Base-by-base conservation (phyloP, 2,113 vertebrate species). In the Okapia johnstoni region DNA sequence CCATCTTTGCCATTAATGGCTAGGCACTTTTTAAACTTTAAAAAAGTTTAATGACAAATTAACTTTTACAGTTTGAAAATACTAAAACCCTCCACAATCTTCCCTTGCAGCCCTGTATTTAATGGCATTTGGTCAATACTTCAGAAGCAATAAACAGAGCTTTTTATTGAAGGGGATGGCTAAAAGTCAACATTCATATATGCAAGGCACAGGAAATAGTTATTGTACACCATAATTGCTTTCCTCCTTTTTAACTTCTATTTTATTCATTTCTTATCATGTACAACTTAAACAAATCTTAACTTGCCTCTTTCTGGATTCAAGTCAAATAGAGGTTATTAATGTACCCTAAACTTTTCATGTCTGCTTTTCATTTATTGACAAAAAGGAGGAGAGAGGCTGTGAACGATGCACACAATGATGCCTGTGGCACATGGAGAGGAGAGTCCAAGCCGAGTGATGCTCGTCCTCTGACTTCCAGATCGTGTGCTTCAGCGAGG, bases 351-450 rank as follows among this genome's bases (percentile, higher is more conserved):
- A 21, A 15, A 60, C 52, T 83, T 15, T 23, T 83, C 5, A n/a
- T 6, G 28, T 66, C 28, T 33, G 4, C 25, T 66, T n/a, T 30
- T 85, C 52, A 54, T 86, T 57, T 33, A 43, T 4, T 25, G 40
- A 76, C 40, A 26, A 61, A 28, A 54, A 52, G 61, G 8, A 16
- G 7, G 30, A 14, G 21, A 30, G 6, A 2, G 48, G 40, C 40
- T 17, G 19, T 48, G 46, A 33, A 8, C 5, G 12, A 13, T 1
- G 12, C 21, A 8, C 2, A 2, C 6, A 3, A 21, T 23, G 43
- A 23, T 1, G 19, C n/a, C 3, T 2, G 3, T 5, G 30, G 8
- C 14, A 1, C 1, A 1, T 8, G 25, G 7, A 54, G 25, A 5
- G 21, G 26, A 88, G 60, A 25, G 16, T 14, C 50, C 76, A 10